Evolutionary conservation across 2,113 vertebrate species (phyloP), one percentile per base, ranked within the genome.

Genomic region (Mirounga angustirostris): DNA sequence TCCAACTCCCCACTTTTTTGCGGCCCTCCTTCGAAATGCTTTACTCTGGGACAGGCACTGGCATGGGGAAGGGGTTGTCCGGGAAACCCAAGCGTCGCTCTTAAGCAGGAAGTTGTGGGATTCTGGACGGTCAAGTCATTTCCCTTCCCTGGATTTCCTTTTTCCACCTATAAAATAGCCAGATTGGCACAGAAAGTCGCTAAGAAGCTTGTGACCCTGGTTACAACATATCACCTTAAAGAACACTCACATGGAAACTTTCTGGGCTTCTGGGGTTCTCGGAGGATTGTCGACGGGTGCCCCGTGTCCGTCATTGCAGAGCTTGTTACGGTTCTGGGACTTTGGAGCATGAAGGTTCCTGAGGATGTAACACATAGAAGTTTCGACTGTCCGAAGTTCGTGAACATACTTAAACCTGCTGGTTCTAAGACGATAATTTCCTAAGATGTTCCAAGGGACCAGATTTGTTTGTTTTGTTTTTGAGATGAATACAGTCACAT

Each of bases 301-400:
- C 43, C 24, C 0, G 1, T 28, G 26, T 43, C 33, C 0, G 1
- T 79, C 43, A 2, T 0, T 14, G 16, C 1, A 65, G 56, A 58
- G 65, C 40, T 36, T 26, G 5, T 28, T 15, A 3, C 8, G 26
- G 16, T 52, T 52, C 59, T 50, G 78, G 58, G 69, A 43, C n/a
- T n/a, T 82, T 14, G 7, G 28, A 46, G 13, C 61, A 4, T 76
- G 61, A 78, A 43, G 11, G 12, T 19, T 67, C 89, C 40, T 82
- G 26, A 87, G 84, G 36, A 67, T 30, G 2, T 65, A 40, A 46
- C 36, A 40, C 2, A 4, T 5, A 18, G 33, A 63, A 15, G 18
- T 86, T 46, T 46, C 28, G 0, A 63, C 7, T 9, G 0, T 73
- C 26, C 73, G 4, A 67, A 71, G n/a, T 58, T 69, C 21, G 7